Conservation (phyloP, 2,113 vertebrate species). For the Corynorhinus townsendii region DNA sequence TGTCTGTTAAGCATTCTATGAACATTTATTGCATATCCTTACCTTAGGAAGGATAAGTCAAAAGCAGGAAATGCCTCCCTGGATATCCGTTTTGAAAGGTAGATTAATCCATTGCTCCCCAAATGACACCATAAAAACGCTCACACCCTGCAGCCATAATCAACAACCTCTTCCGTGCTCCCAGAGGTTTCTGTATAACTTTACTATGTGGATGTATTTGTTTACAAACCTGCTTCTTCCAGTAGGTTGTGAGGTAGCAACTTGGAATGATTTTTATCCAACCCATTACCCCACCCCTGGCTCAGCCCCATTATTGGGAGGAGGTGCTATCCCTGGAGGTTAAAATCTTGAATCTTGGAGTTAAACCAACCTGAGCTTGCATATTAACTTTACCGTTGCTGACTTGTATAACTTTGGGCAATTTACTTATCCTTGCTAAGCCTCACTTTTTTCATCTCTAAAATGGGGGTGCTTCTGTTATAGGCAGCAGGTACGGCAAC, state of each 20-base stretch:
- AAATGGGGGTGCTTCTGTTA: neutral
- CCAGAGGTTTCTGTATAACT: neutral
- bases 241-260: neutral
- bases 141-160: neutral
- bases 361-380: neutral
- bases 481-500: too few relatives aligned
- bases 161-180: neutral
- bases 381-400: neutral
- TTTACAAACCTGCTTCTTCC: neutral
- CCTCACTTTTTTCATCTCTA: neutral
- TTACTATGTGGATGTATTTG: neutral
- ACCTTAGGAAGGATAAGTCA: neutral
- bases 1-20: neutral
- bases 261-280: neutral
- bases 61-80: neutral
- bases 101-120: neutral
- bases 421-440: neutral
- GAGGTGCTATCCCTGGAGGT: fast-evolving
- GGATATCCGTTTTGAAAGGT: neutral
- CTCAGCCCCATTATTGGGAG: neutral
- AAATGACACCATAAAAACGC: neutral
- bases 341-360: neutral
- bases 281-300: neutral
- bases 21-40: neutral
- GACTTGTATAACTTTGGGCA: neutral